Evolutionary conservation across 2,888 invertebrate genomes (phyloP).

Genomic region (Hedya salicella): DNA sequence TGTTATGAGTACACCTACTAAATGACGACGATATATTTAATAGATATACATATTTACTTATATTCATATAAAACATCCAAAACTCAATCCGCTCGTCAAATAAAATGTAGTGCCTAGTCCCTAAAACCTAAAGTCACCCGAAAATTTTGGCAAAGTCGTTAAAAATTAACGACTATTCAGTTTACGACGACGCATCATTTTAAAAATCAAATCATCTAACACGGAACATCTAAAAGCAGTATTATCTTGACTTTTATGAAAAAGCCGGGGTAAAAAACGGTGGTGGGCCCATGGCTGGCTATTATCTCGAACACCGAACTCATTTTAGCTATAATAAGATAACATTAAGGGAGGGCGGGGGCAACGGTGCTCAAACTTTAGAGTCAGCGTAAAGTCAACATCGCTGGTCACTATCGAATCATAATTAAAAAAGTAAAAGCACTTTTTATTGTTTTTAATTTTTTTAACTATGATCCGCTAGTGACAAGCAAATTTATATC

Average conservation of each 20-base stretch:
- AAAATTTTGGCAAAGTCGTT: constrained; percentile 47
- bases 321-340: constrained; percentile 85
- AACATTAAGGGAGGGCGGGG: constrained; percentile 77
- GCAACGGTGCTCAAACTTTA: constrained; percentile 63
- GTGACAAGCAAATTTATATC: too few relatives aligned
- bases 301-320: constrained; percentile 85
- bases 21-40: too few relatives aligned
- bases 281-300: constrained; percentile 72
- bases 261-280: constrained; percentile 70
- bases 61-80: too few relatives aligned
- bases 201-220: constrained; percentile 74
- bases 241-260: constrained; percentile 68
- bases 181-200: constrained; percentile 50
- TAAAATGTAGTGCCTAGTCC: constrained; percentile 10
- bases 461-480: too few relatives aligned
- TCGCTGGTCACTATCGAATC: not conserved
- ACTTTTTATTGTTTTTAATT: too few relatives aligned
- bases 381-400: not conserved
- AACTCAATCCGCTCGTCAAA: too few relatives aligned
- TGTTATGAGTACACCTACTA: too few relatives aligned
- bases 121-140: constrained; percentile 15
- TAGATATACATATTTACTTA: too few relatives aligned
- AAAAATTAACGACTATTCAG: constrained; percentile 53
- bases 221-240: constrained; percentile 76
- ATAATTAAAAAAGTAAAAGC: too few relatives aligned